phyloP scores from a whole-genome alignment of 2,888 invertebrate species.

The Oscheius sp. region DNA sequence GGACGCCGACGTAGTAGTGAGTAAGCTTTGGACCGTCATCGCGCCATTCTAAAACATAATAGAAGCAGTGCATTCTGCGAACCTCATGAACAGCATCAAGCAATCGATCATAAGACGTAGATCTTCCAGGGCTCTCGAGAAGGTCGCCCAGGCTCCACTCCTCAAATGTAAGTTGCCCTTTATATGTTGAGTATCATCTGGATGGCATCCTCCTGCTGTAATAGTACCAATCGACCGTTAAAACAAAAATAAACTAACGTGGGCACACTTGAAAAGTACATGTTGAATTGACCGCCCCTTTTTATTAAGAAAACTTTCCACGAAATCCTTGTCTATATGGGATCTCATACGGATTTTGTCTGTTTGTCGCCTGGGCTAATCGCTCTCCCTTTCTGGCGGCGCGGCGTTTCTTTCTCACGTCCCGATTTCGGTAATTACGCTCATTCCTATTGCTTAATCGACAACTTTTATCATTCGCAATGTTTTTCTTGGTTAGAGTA shows the following conservation, averaged over 20 bases:
- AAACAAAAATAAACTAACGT: too few species aligned
- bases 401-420: conserved; percentile 31
- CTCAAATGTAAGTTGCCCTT: conserved; percentile 46
- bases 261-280: too few species aligned
- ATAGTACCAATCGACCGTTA: too few species aligned
- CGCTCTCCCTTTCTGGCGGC: conserved; percentile 32
- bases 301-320: too few species aligned
- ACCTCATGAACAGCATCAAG: conserved; percentile 14
- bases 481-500: conserved; percentile 1
- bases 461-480: background rate
- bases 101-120: conserved; percentile 29
- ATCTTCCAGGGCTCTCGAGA: conserved; percentile 55
- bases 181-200: background rate
- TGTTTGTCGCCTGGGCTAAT: too few species aligned
- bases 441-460: conserved; percentile 20
- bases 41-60: conserved; percentile 9
- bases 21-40: conserved; percentile 14
- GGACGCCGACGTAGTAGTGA: conserved; percentile 23
- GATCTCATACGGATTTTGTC: too few species aligned
- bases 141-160: conserved; percentile 49
- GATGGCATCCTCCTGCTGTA: too few species aligned
- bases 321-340: too few species aligned
- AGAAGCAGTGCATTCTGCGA: background rate
- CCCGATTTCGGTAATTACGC: conserved; percentile 35
- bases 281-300: too few species aligned